Base-by-base conservation (phyloP, 1,140 invertebrate genomes). In the Micrasema minimum region DNA sequence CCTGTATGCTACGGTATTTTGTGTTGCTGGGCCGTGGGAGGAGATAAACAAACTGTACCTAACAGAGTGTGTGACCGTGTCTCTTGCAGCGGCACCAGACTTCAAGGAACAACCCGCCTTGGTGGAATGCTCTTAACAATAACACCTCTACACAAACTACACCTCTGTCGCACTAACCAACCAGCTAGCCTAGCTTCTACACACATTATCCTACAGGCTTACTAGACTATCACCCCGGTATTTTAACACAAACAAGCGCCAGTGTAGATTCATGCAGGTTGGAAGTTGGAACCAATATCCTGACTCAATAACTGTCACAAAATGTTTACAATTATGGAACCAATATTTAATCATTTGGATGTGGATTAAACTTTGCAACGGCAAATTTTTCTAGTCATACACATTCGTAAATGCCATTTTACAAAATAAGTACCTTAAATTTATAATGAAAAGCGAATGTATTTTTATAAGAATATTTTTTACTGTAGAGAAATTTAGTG, bases 61-160 rank as follows among this genome's bases (percentile, higher is more conserved):
- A 84, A 84, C 82, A 77, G 79, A 80, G 80, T 77, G 79, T 83
- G 82, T 83, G 81, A 74, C 64, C 72, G 82, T 83, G 83, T 85
- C 82, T 85, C 82, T 85, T 85, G 79, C 83, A 85, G 83, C 82
- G 83, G 80, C 75, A 71, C 68, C 72, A 12, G 72, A 74, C 78
- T 78, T 79, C 81, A 79, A 79, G 80, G 79, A 83, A 83, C 80
- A 83, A 79, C 82, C 82, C 78, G 79, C 82, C 78, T 82, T 82
- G 82, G 82, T 83, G 83, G 81, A 83, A 82, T 83, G 82, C 82
- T 82, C 83, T 80, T 84, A 83, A 82, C 78, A 77, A 80, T 71
- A 72, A 74, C 67, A 80, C 72, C 76, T 75, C 75, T 65, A 71
- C 59, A 76, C 69, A 74, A 55, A 59, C 55, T 72, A 71, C 50